Percentiles rank a stretch among this genome's conserved stretches.
Evolutionary conservation across 2,797 vertebrate species (phyloP).

Genomic region (Ispidina picta): DNA sequence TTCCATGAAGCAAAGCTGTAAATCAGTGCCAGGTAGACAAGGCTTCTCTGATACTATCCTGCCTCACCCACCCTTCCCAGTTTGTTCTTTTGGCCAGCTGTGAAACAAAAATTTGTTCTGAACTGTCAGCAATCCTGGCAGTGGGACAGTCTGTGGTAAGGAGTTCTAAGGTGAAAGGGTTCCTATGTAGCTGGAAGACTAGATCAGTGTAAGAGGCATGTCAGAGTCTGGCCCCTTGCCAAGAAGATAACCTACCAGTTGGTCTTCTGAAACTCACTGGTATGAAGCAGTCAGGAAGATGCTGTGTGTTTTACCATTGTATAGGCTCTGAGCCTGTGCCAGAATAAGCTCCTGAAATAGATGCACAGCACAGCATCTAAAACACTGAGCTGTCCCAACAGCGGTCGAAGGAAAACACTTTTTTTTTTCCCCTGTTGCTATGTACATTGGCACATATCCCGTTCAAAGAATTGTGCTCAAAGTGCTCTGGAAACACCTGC

Average conservation of each 20-base stretch:
- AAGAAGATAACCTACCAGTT: background rate
- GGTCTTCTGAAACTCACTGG: background rate
- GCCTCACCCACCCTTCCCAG: background rate
- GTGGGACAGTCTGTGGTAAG: background rate
- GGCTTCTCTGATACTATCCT: background rate
- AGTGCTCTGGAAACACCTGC: constrained; percentile 84
- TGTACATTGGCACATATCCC: constrained; percentile 81
- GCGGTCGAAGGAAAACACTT: constrained; percentile 72
- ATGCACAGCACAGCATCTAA: constrained; percentile 53
- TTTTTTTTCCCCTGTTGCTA: constrained; percentile 72
- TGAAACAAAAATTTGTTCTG: background rate
- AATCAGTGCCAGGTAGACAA: constrained; percentile 27
- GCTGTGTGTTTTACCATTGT: constrained; percentile 56
- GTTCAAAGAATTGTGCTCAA: constrained; percentile 77
- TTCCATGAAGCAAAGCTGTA: constrained; percentile 64
- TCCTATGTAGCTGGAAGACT: background rate
- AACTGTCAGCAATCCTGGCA: background rate
- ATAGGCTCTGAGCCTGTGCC: constrained; percentile 48
- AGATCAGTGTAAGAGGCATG: background rate
- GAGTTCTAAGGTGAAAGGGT: background rate
- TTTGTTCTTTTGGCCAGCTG: background rate
- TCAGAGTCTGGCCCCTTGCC: background rate
- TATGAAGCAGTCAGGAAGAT: constrained; percentile 43
- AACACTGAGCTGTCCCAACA: constrained; percentile 63
- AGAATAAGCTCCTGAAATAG: constrained; percentile 62